Evolutionary conservation across 2,797 vertebrate species (phyloP).

Genomic region (Moxostoma hubbsi): DNA sequence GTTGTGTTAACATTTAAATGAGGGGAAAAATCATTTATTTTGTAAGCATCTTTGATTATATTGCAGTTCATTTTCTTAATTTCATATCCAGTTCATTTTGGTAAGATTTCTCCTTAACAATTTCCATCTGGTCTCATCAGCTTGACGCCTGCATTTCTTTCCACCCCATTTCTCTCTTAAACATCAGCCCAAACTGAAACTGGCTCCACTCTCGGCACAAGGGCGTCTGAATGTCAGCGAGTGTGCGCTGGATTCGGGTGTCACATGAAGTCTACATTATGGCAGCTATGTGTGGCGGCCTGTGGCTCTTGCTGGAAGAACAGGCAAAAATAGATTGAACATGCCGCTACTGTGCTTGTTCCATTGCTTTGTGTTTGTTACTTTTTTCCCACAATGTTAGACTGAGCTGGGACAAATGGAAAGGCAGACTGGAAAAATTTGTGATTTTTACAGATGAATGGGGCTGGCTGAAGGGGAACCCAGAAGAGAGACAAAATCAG

Average conservation of each 20-base stretch:
- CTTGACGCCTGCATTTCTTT: neutral
- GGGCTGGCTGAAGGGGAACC: conserved; percentile 30
- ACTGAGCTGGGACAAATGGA: conserved; percentile 41
- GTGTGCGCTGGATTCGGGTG: conserved; percentile 50
- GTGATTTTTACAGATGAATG: conserved; percentile 43
- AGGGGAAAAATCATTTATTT: too few species aligned
- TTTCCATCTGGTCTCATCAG: neutral
- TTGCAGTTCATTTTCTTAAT: neutral
- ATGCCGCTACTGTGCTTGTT: conserved; percentile 55
- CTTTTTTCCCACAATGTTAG: conserved; percentile 41
- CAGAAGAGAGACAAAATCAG: conserved; percentile 23
- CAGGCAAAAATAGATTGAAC: conserved; percentile 73
- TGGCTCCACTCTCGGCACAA: conserved; percentile 68
- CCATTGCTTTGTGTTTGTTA: conserved; percentile 57
- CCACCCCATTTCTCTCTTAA: conserved; percentile 36
- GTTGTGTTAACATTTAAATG: too few species aligned
- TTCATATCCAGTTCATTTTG: neutral
- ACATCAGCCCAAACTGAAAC: conserved; percentile 52
- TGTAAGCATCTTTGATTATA: too few species aligned
- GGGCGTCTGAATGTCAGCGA: conserved; percentile 73
- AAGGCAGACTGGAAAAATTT: conserved; percentile 51
- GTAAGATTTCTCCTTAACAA: neutral
- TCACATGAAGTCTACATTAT: conserved; percentile 68
- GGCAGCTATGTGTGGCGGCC: conserved; percentile 72
- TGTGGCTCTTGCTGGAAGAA: conserved; percentile 69